Percentiles rank a stretch among this genome's conserved stretches.
These are phyloP conservation scores for Pycnomerus fuliginosus DNA, from an alignment of 2,888 invertebrate genomes.

Conservation along the genomic window DNA sequence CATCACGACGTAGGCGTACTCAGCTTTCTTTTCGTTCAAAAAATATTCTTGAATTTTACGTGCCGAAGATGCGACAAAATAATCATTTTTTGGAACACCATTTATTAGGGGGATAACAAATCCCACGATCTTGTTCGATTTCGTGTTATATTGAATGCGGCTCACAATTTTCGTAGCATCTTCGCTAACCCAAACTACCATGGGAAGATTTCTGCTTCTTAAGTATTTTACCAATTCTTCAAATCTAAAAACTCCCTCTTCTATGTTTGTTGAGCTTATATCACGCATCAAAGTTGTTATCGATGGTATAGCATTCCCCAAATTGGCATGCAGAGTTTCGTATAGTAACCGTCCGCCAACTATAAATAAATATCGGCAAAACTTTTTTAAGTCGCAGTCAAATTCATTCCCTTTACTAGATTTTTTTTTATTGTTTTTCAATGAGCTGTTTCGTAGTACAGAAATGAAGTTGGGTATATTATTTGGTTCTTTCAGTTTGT, in stretches of 20 bases:
- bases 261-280: neutral
- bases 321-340: too few relatives aligned
- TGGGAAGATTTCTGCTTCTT: neutral
- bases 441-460: too few relatives aligned
- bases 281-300: neutral
- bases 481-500: too few relatives aligned
- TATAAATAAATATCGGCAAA: too few relatives aligned
- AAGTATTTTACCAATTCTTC: neutral
- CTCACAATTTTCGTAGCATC: constrained; percentile 1
- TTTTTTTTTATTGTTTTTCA: too few relatives aligned
- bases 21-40: constrained; percentile 2
- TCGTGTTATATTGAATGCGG: neutral
- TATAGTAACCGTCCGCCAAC: too few relatives aligned
- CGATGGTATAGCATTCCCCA: too few relatives aligned
- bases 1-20: too few relatives aligned
- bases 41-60: constrained; percentile 14
- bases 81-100: neutral
- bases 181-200: constrained; percentile 1
- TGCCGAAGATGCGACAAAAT: neutral
- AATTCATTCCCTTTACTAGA: too few relatives aligned
- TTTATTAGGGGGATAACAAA: neutral
- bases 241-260: constrained; percentile 1
- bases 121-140: constrained; percentile 2
- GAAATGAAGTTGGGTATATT: too few relatives aligned
- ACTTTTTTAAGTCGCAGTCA: too few relatives aligned